These are phyloP conservation scores for crab-eating macaque (Macaca fascicularis) DNA, from an alignment of 2,113 vertebrate genomes.

Conservation along the genomic window DNA sequence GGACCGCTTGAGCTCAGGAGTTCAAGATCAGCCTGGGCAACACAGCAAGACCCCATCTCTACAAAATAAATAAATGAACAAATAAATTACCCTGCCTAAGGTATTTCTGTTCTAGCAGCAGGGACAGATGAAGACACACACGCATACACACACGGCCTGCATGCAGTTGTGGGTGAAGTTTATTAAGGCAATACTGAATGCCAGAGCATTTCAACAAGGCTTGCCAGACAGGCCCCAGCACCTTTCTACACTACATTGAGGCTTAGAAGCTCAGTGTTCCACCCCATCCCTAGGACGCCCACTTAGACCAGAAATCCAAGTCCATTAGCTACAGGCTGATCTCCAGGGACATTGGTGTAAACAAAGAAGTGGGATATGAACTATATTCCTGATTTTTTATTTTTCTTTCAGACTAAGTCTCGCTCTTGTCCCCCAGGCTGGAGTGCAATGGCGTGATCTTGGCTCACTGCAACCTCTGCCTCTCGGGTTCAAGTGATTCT, in stretches of 20 bases:
- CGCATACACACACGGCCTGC: neutral
- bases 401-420: too few species aligned
- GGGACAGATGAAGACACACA: neutral
- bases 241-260: neutral
- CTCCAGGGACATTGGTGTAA: rapidly evolving
- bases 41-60: too few species aligned
- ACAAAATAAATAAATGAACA: too few species aligned
- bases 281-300: neutral
- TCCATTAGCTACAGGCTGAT: neutral
- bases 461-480: too few species aligned
- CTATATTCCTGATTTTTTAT: too few species aligned
- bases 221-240: rapidly evolving
- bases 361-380: neutral
- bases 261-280: rapidly evolving
- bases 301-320: neutral
- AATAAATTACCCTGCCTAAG: neutral
- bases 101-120: neutral
- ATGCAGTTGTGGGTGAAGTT: neutral
- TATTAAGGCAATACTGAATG: slow-evolving; percentile 36
- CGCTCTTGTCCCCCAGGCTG: too few species aligned
- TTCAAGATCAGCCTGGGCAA: neutral
- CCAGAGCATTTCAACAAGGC: rapidly evolving
- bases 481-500: too few species aligned
- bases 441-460: too few species aligned
- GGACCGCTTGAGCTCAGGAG: too few species aligned